Base-by-base conservation (phyloP, 2,113 vertebrate genomes). In the Chaenocephalus aceratus region DNA sequence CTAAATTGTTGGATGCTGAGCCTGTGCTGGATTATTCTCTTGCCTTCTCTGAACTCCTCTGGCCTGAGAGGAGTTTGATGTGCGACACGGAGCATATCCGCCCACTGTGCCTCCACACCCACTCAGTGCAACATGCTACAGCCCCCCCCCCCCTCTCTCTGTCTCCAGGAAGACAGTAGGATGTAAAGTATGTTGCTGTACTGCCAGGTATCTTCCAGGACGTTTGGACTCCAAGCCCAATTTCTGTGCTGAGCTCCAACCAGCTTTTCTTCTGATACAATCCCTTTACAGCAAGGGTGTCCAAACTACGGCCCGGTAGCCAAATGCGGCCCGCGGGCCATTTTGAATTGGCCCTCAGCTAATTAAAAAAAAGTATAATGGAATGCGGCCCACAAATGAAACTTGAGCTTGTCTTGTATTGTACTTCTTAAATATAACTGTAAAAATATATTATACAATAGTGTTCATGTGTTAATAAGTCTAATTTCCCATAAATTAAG, bases 51-150 rank as follows among this genome's bases (percentile, higher is more conserved):
- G 84, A 91, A 79, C 89, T 87, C 82, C 66, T 84, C 85, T 74
- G 84, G 76, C 85, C 85, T 86, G 74, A 10, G 34, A 79, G 72
- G 75, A 68, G 87, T 86, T 86, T 91, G 89, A 91, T 90, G 82
- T 84, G 88, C 41, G 53, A 84, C 86, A 82, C 26, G 9, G 62
- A 57, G 79, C 54, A 52, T 75, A 88, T 87, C 92, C 79, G 23
- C 87, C 88, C 87, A 83, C 90, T 51, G 52, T 84, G 84, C 84
- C 76, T 81, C 78, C 87, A 72, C 78, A 80, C 80, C 83, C 79
- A 80, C 89, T 80, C 87, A 68, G 60, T 63, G 79, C 81, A 75
- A n/a, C 66, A 11, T 45, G 49, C 53, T 75, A 34, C 79, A 48
- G n/a, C 12, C 3, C 14, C 67, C 51, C 70, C 26, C 18, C 54